phyloP scores from a whole-genome alignment of 1,140 invertebrate species.

The Hermetia illucens region DNA sequence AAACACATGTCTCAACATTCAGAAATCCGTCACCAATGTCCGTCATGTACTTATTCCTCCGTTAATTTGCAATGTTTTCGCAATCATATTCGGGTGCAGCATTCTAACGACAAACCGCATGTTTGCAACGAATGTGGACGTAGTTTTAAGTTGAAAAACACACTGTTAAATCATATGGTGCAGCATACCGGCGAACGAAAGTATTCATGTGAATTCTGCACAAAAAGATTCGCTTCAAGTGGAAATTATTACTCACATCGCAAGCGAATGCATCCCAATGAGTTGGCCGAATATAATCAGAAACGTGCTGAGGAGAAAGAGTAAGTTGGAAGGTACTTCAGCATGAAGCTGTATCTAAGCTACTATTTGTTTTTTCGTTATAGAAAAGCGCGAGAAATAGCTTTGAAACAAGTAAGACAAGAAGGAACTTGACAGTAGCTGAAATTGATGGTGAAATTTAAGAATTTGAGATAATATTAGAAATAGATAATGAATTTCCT shows the following conservation, averaged over 20 bases:
- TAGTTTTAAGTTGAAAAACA: slow-evolving; percentile 4
- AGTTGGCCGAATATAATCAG: slow-evolving; percentile 1
- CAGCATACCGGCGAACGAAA: slow-evolving; percentile 1
- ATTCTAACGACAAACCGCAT: slow-evolving; percentile 1
- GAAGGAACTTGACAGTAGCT: too few relatives aligned
- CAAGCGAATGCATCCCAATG: slow-evolving; percentile 5
- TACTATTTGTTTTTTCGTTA: too few relatives aligned
- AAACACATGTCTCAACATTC: slow-evolving; percentile 6
- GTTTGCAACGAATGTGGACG: not conserved
- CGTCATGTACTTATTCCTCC: slow-evolving; percentile 3
- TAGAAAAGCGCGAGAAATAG: too few relatives aligned
- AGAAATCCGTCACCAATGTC: not conserved
- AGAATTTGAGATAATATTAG: too few relatives aligned
- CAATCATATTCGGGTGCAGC: slow-evolving; percentile 3
- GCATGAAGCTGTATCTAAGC: too few relatives aligned
- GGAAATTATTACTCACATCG: slow-evolving; percentile 6
- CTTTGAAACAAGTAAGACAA: too few relatives aligned
- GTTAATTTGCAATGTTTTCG: slow-evolving; percentile 2
- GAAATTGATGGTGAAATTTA: too few relatives aligned
- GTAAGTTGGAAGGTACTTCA: too few relatives aligned
- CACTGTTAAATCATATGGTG: slow-evolving; percentile 3
- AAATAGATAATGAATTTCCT: too few relatives aligned
- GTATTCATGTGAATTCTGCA: slow-evolving; percentile 4
- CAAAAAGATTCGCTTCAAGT: slow-evolving; percentile 1
- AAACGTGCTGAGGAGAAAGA: slow-evolving; percentile 1